These are phyloP conservation scores for Chromobotia macracanthus DNA, from an alignment of 2,797 vertebrate species.

Conservation along the genomic window DNA sequence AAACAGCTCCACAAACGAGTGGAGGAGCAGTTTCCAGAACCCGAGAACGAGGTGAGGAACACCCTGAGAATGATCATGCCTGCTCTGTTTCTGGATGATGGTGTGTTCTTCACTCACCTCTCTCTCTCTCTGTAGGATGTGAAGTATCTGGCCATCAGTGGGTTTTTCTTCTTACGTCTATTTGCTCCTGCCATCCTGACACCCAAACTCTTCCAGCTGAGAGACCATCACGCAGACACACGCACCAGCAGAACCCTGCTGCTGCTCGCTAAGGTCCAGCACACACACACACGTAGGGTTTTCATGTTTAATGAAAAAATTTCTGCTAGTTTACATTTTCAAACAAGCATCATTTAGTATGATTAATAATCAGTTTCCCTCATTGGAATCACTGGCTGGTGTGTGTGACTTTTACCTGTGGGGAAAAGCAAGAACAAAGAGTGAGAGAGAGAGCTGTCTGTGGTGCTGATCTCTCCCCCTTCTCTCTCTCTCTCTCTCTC, in stretches of 20 bases:
- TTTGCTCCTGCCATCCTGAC: constrained; percentile 89
- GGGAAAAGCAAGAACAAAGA: background rate
- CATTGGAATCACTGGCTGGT: too few species aligned
- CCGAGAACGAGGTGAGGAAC: constrained; percentile 81
- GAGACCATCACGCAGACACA: constrained; percentile 87
- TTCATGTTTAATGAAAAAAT: too few species aligned
- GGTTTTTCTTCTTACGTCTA: constrained; percentile 91
- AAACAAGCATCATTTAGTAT: too few species aligned
- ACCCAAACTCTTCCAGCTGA: constrained; percentile 88
- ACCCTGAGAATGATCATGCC: background rate
- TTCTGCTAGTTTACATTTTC: too few species aligned
- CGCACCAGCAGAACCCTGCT: constrained; percentile 86
- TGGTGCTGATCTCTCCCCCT: constrained; percentile 12
- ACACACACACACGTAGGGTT: background rate
- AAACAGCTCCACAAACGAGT: constrained; percentile 84
- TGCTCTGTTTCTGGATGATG: background rate
- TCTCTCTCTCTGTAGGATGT: constrained; percentile 77
- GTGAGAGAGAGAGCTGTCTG: constrained; percentile 40
- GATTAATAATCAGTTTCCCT: too few species aligned
- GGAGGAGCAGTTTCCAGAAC: constrained; percentile 81
- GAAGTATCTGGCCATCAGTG: constrained; percentile 87
- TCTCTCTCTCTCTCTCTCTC: constrained; percentile 8
- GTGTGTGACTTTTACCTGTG: too few species aligned
- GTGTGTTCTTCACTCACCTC: background rate
- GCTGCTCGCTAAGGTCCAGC: constrained; percentile 88